phyloP scores from a whole-genome alignment of 2,888 invertebrate species.

The Yponomeuta plumbellus region DNA sequence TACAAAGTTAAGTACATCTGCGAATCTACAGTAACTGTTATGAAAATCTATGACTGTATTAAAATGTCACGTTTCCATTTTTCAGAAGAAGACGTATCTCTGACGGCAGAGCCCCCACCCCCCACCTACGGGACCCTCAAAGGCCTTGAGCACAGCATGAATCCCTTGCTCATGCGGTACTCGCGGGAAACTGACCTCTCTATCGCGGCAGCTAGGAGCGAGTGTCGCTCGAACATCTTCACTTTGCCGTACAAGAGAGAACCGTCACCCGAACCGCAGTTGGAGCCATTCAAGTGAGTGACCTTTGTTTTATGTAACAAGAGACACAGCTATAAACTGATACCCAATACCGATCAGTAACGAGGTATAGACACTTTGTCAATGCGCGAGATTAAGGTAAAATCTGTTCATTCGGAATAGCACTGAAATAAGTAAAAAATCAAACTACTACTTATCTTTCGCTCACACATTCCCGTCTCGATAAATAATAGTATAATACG shows the following conservation, averaged over 20 bases:
- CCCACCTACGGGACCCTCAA: slow-evolving; percentile 88
- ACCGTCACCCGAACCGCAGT: slow-evolving; percentile 66
- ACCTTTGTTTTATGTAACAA: background rate
- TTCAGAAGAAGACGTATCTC: slow-evolving; percentile 63
- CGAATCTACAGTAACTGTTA: no score
- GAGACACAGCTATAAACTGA: no score
- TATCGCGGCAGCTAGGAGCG: slow-evolving; percentile 87
- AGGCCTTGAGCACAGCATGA: slow-evolving; percentile 93
- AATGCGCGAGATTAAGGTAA: no score
- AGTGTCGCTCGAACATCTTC: slow-evolving; percentile 88
- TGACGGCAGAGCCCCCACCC: slow-evolving; percentile 78
- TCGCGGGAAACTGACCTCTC: slow-evolving; percentile 93
- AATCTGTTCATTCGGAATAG: no score
- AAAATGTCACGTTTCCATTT: slow-evolving; percentile 4
- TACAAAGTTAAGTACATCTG: no score
- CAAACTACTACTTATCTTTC: no score
- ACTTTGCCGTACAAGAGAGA: slow-evolving; percentile 67
- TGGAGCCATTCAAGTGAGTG: slow-evolving; percentile 82
- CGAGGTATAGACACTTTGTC: no score
- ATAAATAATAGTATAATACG: no score
- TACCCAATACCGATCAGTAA: no score
- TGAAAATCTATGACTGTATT: background rate
- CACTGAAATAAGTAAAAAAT: no score
- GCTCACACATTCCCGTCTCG: no score
- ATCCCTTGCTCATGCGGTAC: slow-evolving; percentile 92